A percentile compares a stretch with the other conserved stretches of the same genome.
Evolutionary conservation across 2,888 invertebrate species (phyloP).

Genomic region (Teinopalpus imperialis): DNA sequence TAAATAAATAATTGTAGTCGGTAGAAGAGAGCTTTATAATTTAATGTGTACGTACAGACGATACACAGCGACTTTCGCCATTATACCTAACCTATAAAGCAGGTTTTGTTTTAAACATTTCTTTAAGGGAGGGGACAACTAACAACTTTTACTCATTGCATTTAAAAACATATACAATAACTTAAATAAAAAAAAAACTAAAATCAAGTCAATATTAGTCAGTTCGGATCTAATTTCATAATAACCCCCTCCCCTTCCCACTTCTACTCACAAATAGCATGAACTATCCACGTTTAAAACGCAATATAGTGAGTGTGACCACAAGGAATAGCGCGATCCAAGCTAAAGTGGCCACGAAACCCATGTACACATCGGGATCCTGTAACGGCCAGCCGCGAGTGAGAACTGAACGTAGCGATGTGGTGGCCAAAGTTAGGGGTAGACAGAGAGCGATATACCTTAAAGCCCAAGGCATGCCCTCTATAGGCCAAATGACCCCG

Average conservation of each 20-base stretch:
- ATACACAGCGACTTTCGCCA: constrained; percentile 5
- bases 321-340: constrained; percentile 93
- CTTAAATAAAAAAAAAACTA: too few species aligned
- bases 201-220: too few species aligned
- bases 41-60: constrained; percentile 1
- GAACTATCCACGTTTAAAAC: constrained; percentile 90
- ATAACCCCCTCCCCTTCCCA: too few species aligned
- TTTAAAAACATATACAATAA: too few species aligned
- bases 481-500: constrained; percentile 98
- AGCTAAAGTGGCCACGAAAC: constrained; percentile 91
- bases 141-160: too few species aligned
- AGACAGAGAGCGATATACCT: constrained; percentile 91
- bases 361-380: constrained; percentile 92
- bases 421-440: constrained; percentile 96
- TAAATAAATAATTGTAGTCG: constrained; percentile 17
- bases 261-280: too few species aligned
- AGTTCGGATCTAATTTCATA: too few species aligned
- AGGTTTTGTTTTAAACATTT: background rate
- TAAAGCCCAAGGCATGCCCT: constrained; percentile 94
- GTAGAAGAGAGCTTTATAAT: constrained; percentile 19
- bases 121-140: background rate
- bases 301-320: constrained; percentile 90
- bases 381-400: constrained; percentile 93
- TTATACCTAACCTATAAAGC: constrained; percentile 3
- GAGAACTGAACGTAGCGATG: constrained; percentile 92